Evolutionary conservation across 2,113 vertebrate species (phyloP).

Genomic region (Bombycilla garrulus): DNA sequence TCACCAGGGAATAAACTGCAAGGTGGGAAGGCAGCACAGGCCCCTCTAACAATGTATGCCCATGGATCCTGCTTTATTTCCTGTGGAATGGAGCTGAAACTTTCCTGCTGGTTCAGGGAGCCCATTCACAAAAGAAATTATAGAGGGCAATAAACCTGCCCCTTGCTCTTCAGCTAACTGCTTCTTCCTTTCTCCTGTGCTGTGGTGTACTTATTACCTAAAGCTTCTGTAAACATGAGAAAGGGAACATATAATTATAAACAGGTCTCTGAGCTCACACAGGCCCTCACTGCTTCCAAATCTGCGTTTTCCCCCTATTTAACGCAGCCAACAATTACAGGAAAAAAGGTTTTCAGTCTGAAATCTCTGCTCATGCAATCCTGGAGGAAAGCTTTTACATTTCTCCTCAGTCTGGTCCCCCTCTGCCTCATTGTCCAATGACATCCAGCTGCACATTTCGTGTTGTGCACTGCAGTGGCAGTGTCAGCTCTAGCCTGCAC

Average conservation of each 20-base stretch:
- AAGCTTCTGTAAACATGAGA: not conserved
- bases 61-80: not conserved
- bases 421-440: not conserved
- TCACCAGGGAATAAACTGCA: accelerated
- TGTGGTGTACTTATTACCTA: not conserved
- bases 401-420: not conserved
- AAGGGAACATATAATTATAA: not conserved
- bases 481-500: not conserved
- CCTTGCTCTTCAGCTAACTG: slow-evolving; percentile 8
- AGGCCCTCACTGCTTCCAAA: not conserved
- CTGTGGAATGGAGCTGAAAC: not conserved
- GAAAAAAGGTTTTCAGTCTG: not conserved
- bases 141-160: not conserved
- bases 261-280: not conserved
- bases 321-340: not conserved
- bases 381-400: not conserved
- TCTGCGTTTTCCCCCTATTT: not conserved
- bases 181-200: not conserved
- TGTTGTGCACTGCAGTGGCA: not conserved
- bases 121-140: not conserved
- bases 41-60: not conserved
- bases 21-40: not conserved
- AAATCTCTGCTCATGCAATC: not conserved
- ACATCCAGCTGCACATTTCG: not conserved
- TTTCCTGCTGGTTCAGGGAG: not conserved